phyloP scores from a whole-genome alignment of 2,113 vertebrate genomes.

The human (Homo sapiens) region DNA sequence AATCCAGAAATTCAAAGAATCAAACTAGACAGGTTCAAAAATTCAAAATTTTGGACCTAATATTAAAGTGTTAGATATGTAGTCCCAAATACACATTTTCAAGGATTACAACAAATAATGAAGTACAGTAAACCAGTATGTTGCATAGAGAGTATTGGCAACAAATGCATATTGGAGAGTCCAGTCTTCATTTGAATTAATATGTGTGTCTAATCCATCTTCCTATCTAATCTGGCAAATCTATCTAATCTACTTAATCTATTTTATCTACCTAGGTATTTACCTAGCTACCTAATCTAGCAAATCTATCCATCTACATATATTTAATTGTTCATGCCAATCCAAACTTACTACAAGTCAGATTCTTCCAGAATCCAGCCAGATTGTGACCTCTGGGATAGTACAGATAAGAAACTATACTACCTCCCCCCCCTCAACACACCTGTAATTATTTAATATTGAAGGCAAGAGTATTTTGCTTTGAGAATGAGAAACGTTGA shows the following conservation, averaged over 20 bases:
- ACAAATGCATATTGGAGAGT: background rate
- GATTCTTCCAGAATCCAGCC: background rate
- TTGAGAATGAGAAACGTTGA: background rate
- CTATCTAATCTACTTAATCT: background rate
- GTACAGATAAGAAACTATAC: background rate
- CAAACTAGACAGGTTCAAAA: background rate
- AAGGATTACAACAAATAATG: background rate
- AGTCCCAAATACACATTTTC: background rate
- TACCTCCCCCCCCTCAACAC: background rate
- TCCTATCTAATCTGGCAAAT: background rate
- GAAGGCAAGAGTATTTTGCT: background rate
- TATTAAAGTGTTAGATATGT: background rate
- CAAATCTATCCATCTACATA: background rate
- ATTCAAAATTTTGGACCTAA: background rate
- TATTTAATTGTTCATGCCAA: background rate
- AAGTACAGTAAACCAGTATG: background rate
- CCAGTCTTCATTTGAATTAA: background rate
- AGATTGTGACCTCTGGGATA: background rate
- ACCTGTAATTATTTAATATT: background rate
- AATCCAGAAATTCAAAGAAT: background rate
- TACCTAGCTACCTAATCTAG: too few species aligned
- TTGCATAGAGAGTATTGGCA: background rate
- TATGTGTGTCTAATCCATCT: background rate
- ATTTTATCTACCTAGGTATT: background rate
- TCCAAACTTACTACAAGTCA: background rate